Evolutionary conservation across 2,797 vertebrate genomes (phyloP).

Genomic region (Helarctos malayanus): DNA sequence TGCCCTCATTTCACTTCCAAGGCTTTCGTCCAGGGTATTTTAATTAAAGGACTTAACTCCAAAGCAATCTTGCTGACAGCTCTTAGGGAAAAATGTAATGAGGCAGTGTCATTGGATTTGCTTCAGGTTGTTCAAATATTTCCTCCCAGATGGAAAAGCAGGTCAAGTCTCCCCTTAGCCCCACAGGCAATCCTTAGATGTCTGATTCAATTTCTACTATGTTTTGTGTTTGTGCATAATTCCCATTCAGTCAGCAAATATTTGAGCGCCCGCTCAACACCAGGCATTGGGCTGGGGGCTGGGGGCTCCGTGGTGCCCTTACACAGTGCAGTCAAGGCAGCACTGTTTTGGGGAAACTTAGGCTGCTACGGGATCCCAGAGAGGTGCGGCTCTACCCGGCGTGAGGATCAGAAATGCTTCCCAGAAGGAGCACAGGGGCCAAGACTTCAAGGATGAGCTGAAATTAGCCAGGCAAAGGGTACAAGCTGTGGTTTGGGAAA

Average conservation of each 20-base stretch:
- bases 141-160: slow-evolving; percentile 75
- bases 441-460: background rate
- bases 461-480: background rate
- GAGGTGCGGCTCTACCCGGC: background rate
- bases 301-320: background rate
- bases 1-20: slow-evolving; percentile 64
- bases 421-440: background rate
- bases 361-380: background rate
- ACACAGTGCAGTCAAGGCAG: background rate
- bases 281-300: background rate
- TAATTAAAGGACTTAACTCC: slow-evolving; percentile 79
- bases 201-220: slow-evolving; percentile 47
- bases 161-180: slow-evolving; percentile 66
- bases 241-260: slow-evolving; percentile 10
- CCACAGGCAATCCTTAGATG: slow-evolving; percentile 37
- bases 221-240: slow-evolving; percentile 47
- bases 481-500: background rate
- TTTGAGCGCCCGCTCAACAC: background rate
- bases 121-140: slow-evolving; percentile 77
- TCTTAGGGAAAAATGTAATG: slow-evolving; percentile 63
- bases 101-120: slow-evolving; percentile 75
- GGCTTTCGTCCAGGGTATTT: slow-evolving; percentile 68
- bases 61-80: slow-evolving; percentile 66
- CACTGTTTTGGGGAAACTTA: background rate
- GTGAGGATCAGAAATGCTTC: background rate